These are phyloP conservation scores for Hemicordylus capensis DNA, from an alignment of 2,113 vertebrate genomes.

Conservation along the genomic window DNA sequence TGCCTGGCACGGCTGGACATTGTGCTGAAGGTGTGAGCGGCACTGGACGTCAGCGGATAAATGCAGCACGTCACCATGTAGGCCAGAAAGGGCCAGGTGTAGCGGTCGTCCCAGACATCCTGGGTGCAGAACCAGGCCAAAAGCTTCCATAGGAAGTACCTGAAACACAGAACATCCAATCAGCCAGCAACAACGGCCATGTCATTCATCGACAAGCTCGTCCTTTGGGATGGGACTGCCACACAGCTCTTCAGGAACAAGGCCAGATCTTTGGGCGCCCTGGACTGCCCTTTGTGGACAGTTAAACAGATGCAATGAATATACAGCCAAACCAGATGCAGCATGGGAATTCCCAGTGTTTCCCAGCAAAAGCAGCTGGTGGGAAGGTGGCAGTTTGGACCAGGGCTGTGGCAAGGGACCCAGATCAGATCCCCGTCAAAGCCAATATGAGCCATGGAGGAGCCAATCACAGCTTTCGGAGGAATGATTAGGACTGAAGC, in stretches of 20 bases:
- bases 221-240: background rate
- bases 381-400: too few relatives aligned
- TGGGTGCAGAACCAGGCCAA: constrained; percentile 69
- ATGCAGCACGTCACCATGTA: constrained; percentile 83
- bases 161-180: constrained; percentile 36
- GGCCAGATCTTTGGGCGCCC: too few relatives aligned
- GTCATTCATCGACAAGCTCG: background rate
- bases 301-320: background rate
- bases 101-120: constrained; percentile 73
- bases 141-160: constrained; percentile 87
- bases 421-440: too few relatives aligned
- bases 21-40: constrained; percentile 87
- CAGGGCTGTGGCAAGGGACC: too few relatives aligned
- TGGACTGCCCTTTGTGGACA: background rate
- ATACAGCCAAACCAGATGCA: background rate
- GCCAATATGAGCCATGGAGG: too few relatives aligned
- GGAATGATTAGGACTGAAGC: too few relatives aligned
- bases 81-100: constrained; percentile 80
- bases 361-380: too few relatives aligned
- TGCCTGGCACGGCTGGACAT: constrained; percentile 82
- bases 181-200: background rate
- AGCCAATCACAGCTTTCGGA: too few relatives aligned
- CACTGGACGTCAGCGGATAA: constrained; percentile 87
- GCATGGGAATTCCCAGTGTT: too few relatives aligned
- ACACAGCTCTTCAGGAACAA: background rate